Percentiles rank a stretch among this genome's conserved stretches.
Conservation (phyloP, 53 echinoderm and acorn worm genomes). For the Luidia sarsii region DNA sequence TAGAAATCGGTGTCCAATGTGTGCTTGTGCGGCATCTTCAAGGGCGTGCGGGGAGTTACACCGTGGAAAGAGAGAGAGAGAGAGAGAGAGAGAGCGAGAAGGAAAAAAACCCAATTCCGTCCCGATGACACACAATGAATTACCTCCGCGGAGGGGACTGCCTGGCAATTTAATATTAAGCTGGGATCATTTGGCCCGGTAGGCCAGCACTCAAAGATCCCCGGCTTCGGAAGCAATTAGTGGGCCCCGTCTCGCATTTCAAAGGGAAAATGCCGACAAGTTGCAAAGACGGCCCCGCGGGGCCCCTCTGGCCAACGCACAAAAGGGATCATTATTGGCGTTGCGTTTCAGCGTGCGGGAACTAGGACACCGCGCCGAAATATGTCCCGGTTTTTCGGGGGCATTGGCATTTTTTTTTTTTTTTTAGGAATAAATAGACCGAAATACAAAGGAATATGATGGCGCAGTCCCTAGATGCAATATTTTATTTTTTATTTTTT, state of each 20-base stretch:
- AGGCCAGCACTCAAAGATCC: slow-evolving; percentile 21
- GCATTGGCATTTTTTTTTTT: no score
- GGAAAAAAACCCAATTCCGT: no score
- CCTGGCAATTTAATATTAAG: slow-evolving; percentile 49
- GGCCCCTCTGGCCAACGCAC: background rate
- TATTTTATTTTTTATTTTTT: background rate
- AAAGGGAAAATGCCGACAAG: slow-evolving; percentile 43
- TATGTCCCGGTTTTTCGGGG: no score
- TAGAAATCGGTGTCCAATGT: no score
- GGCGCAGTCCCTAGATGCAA: background rate
- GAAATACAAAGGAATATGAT: slow-evolving; percentile 1
- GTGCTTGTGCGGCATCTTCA: no score
- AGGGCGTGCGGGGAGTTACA: no score
- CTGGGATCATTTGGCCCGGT: slow-evolving; percentile 50
- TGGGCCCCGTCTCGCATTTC: slow-evolving; percentile 31
- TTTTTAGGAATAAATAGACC: background rate
- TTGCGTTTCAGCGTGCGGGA: slow-evolving; percentile 11
- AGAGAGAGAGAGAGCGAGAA: no score
- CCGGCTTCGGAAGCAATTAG: slow-evolving; percentile 49
- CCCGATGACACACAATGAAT: background rate
- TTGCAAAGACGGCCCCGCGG: slow-evolving; percentile 1
- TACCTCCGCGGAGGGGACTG: background rate
- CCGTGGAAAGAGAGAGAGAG: no score
- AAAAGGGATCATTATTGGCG: slow-evolving; percentile 14
- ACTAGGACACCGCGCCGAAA: no score